Percentiles rank a stretch among this genome's conserved stretches.
Conservation (phyloP, 2,113 vertebrate genomes). For the Isurus oxyrinchus region DNA sequence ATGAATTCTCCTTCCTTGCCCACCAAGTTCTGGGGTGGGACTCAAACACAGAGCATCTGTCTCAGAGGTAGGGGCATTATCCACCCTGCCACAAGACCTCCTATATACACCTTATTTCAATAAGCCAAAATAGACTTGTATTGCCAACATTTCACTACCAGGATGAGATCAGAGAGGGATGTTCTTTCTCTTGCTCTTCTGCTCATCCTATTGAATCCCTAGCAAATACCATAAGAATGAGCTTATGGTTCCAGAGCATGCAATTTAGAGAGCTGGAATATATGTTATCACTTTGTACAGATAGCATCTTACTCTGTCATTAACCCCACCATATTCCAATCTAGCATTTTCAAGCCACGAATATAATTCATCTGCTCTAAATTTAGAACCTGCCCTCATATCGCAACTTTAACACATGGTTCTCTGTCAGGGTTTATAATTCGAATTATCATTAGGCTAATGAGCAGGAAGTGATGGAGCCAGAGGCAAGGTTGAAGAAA, state of each 20-base stretch:
- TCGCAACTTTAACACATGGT: background rate
- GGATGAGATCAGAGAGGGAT: background rate
- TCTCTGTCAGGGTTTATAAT: background rate
- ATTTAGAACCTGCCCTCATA: background rate
- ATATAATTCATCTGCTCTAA: background rate
- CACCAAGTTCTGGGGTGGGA: background rate
- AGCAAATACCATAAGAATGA: background rate
- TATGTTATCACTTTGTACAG: background rate
- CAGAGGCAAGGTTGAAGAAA: background rate
- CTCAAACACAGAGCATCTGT: background rate
- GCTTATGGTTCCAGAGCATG: background rate
- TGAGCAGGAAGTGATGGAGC: background rate
- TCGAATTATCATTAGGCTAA: background rate
- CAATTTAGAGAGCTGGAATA: background rate
- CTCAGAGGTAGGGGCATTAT: background rate
- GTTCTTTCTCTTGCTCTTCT: background rate
- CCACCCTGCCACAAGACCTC: too few species aligned
- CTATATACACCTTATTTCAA: background rate
- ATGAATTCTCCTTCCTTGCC: background rate
- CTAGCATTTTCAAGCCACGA: background rate
- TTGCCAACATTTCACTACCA: background rate
- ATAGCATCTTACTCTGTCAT: background rate
- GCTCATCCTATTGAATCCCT: background rate
- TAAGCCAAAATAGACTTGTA: background rate
- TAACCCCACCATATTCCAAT: background rate